Conservation (phyloP, 2,888 invertebrate species). For the Isotomurus palustris region DNA sequence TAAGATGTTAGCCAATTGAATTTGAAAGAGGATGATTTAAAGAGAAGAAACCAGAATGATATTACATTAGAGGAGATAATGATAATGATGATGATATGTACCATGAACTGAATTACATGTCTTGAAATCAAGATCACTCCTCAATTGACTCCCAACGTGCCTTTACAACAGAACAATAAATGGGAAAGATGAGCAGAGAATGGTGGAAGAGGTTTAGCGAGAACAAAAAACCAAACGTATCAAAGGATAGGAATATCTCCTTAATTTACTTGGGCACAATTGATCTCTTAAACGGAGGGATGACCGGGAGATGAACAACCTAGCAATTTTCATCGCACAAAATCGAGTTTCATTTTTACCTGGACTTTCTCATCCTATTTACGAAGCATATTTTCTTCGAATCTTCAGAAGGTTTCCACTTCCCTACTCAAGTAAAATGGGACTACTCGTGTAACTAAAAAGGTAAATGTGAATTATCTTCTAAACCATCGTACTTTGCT, state of each 20-base stretch:
- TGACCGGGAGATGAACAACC: neutral
- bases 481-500: no score
- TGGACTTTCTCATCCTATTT: no score
- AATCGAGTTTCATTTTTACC: neutral
- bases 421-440: no score
- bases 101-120: slow-evolving; percentile 11
- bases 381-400: no score
- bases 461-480: no score
- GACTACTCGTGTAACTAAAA: no score
- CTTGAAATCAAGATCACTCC: slow-evolving; percentile 11
- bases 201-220: neutral
- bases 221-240: slow-evolving; percentile 8
- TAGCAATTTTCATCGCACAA: slow-evolving; percentile 2
- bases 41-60: neutral
- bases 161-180: slow-evolving; percentile 7
- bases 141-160: slow-evolving; percentile 14
- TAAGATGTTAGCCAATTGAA: slow-evolving; percentile 1
- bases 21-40: neutral
- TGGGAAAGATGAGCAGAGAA: neutral
- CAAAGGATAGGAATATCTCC: slow-evolving; percentile 8
- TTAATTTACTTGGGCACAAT: slow-evolving; percentile 8
- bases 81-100: neutral
- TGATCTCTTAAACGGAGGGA: slow-evolving; percentile 14
- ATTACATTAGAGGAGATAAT: neutral
- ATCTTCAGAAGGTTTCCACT: no score